Evolutionary conservation across 2,797 vertebrate species (phyloP), one percentile per base, ranked within the genome.

Genomic region (Paguma larvata): DNA sequence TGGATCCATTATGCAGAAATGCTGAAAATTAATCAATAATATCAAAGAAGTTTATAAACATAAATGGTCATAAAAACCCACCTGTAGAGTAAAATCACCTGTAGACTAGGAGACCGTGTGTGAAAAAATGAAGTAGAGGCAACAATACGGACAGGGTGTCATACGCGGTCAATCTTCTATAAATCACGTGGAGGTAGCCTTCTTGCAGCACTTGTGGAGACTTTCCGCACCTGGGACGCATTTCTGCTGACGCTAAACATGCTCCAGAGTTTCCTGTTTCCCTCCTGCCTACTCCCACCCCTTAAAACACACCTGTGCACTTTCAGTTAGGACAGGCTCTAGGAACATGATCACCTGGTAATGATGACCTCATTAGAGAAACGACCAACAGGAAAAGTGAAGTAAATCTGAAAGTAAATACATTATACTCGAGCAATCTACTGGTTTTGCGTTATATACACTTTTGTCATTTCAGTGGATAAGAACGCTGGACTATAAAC

Each of bases 301-400:
- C n/a, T 7, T 80, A 51, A 85, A 32, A 90, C 10, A 93, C 27
- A 83, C 34, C 59, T 46, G 30, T 15, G 19, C 25, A 88, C 6
- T 13, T 70, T 78, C n/a, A 62, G 85, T 72, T 44, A 83, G 41
- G 62, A 67, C 18, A 73, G 59, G 25, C 79, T 91, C 78, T 59
- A 95, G 72, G 51, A 93, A 84, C 46, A 85, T 6, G 53, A 85
- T 77, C 4, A 89, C 4, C 19, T 89, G 63, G 16, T 72, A 78
- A 73, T 25, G 34, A 34, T 80, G 63, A 91, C 21, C 7, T 86
- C 89, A 59, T 6, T 77, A 85, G 18, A 92, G 34, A 73, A 32
- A 89, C 2, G 68, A 51, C 10, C 46, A 84, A 70, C 2, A 94
- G 70, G 72, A 91, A 95, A 89, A 95, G 89, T 78, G 63, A 97